Percentiles rank a stretch among this genome's conserved stretches.
phyloP scores from a whole-genome alignment of 2,113 vertebrate species.

The Saimiri boliviensis region DNA sequence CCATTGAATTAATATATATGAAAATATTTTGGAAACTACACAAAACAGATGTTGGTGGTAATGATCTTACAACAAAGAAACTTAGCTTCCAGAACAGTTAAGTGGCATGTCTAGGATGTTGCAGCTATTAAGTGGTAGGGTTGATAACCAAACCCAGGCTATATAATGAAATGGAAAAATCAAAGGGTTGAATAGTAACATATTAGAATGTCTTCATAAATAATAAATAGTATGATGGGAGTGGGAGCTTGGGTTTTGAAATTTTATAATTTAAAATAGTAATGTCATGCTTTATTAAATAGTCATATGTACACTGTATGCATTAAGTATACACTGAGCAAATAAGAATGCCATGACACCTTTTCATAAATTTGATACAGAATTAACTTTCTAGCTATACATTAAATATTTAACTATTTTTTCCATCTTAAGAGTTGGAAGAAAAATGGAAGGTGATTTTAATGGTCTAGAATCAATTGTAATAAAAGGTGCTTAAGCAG shows the following conservation, averaged over 20 bases:
- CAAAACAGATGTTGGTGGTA: neutral
- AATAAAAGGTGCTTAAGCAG: neutral
- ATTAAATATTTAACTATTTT: neutral
- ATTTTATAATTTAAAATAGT: neutral
- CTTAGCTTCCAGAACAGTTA: neutral
- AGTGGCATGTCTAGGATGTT: neutral
- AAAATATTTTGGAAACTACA: neutral
- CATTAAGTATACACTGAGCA: neutral
- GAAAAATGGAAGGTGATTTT: neutral
- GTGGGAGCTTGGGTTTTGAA: neutral
- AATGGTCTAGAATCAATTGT: neutral
- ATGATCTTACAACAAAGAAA: neutral
- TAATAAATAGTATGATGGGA: neutral
- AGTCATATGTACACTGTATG: neutral
- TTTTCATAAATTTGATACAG: neutral
- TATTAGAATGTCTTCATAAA: neutral
- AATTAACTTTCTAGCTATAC: neutral
- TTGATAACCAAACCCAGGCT: neutral
- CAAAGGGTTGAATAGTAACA: neutral
- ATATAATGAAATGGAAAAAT: neutral
- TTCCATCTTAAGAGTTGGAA: neutral
- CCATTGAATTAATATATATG: neutral
- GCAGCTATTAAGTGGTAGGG: neutral
- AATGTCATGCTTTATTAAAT: neutral
- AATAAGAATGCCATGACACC: neutral